These are phyloP conservation scores for Suncus etruscus DNA, from an alignment of 2,113 vertebrate genomes.

Conservation along the genomic window DNA sequence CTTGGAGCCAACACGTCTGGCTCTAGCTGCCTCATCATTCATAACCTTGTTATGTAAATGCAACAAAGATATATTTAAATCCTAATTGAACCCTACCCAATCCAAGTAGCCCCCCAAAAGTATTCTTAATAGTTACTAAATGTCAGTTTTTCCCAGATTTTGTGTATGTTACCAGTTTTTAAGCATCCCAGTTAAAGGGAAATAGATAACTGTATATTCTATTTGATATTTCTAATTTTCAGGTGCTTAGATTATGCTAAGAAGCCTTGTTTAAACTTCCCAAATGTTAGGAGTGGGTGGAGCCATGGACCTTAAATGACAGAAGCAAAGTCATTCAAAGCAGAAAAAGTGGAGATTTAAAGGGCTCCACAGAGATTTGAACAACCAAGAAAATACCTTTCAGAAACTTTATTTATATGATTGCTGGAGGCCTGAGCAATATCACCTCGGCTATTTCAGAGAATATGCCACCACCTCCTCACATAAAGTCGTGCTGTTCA, in stretches of 20 bases:
- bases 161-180: slow-evolving; percentile 81
- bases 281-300: neutral
- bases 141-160: slow-evolving; percentile 73
- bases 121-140: slow-evolving; percentile 75
- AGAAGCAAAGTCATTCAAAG: slow-evolving; percentile 56
- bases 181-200: slow-evolving; percentile 77
- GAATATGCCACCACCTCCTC: slow-evolving; percentile 31
- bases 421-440: slow-evolving; percentile 32
- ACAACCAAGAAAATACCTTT: slow-evolving; percentile 57
- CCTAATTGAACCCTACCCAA: slow-evolving; percentile 85
- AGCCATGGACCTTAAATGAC: neutral
- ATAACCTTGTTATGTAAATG: slow-evolving; percentile 89
- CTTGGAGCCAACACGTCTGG: slow-evolving; percentile 89
- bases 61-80: slow-evolving; percentile 87
- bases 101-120: slow-evolving; percentile 82
- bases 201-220: slow-evolving; percentile 71
- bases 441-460: slow-evolving; percentile 46
- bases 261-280: slow-evolving; percentile 21
- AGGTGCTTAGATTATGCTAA: neutral
- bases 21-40: slow-evolving; percentile 88
- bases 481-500: slow-evolving; percentile 65
- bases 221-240: slow-evolving; percentile 58
- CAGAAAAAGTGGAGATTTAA: neutral
- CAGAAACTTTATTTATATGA: slow-evolving; percentile 62
- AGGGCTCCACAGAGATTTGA: slow-evolving; percentile 10